These are phyloP conservation scores for Epizoanthus rinbou DNA, from an alignment of 92 coral and sea anemone species.

Conservation along the genomic window DNA sequence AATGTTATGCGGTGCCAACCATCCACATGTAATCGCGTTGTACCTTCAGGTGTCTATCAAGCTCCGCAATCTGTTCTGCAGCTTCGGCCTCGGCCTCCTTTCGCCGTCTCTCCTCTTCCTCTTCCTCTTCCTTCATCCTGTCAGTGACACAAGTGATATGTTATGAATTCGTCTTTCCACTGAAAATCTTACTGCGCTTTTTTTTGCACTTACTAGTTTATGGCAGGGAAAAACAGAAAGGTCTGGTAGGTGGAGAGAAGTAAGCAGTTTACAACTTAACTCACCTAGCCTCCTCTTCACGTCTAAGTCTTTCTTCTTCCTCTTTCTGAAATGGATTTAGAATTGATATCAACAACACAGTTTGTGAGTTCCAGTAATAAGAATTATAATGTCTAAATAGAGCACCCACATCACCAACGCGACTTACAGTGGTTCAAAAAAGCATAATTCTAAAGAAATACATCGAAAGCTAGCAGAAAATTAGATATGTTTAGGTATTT, in stretches of 20 bases:
- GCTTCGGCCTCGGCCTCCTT: slow-evolving; percentile 96
- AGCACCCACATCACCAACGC: too few relatives aligned
- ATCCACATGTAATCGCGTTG: not conserved
- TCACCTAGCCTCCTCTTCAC: slow-evolving; percentile 93
- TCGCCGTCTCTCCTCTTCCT: slow-evolving; percentile 85
- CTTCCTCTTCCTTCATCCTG: slow-evolving; percentile 92
- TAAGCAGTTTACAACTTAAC: not conserved
- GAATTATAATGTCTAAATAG: too few relatives aligned
- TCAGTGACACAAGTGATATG: not conserved
- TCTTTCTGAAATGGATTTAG: slow-evolving; percentile 51
- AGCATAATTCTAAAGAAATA: too few relatives aligned
- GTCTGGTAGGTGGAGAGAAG: not conserved
- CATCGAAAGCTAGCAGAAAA: too few relatives aligned
- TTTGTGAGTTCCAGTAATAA: too few relatives aligned
- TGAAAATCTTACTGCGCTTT: too few relatives aligned
- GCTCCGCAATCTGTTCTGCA: slow-evolving; percentile 86
- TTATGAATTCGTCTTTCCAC: too few relatives aligned
- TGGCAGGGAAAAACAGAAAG: too few relatives aligned
- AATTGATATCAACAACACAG: not conserved
- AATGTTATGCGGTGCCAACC: not conserved
- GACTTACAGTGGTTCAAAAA: too few relatives aligned
- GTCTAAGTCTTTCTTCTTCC: slow-evolving; percentile 76
- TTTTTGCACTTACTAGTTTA: too few relatives aligned
- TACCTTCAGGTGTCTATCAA: slow-evolving; percentile 95
- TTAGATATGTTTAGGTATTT: too few relatives aligned